Evolutionary conservation across 2,113 vertebrate genomes (phyloP), one percentile per base, ranked within the genome.

Genomic region (Ursus arctos): DNA sequence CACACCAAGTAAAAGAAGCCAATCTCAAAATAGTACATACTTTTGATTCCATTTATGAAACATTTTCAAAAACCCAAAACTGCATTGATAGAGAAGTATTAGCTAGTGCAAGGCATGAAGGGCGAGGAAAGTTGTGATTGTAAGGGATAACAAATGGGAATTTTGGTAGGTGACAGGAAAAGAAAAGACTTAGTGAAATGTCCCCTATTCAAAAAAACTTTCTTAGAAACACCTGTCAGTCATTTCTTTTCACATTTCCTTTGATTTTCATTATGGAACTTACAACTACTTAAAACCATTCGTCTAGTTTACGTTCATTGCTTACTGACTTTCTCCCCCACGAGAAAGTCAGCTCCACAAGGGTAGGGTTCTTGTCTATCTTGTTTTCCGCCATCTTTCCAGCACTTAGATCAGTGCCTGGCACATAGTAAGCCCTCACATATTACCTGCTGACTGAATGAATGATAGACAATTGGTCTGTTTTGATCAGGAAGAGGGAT

Each of bases 361-460:
- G 12, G 71, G 19, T 24, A 69, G 22, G 3, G 8, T 82, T 28
- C 72, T 85, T 4, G 6, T 28, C 18, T 69, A 14, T 63, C 53
- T 61, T 63, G 21, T 71, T 81, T 7, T 53, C 19, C 16, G 24
- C 10, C 21, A 4, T 71, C 11, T 55, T 82, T 33, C 49, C 5
- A 61, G 59, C 2, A 22, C 43, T 40, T 69, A n/a, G 16, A 43
- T 65, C 31, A 57, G 36, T 43, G 10, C 18, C 31, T 92, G 28
- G 26, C 51, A 53, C 15, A 0, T 1, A 8, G 79, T 4, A 65
- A 59, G 13, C 0, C 0, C 26, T 80, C 63, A 53, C 7, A 2
- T 7, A 13, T 31, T 57, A 49, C 12, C n/a, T 65, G 53, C 24
- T 65, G 33, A 72, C 2, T 65, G n/a, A 69, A 77, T 83, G 26